These are phyloP conservation scores for Macrotus californicus DNA, from an alignment of 2,113 vertebrate species.

Conservation along the genomic window DNA sequence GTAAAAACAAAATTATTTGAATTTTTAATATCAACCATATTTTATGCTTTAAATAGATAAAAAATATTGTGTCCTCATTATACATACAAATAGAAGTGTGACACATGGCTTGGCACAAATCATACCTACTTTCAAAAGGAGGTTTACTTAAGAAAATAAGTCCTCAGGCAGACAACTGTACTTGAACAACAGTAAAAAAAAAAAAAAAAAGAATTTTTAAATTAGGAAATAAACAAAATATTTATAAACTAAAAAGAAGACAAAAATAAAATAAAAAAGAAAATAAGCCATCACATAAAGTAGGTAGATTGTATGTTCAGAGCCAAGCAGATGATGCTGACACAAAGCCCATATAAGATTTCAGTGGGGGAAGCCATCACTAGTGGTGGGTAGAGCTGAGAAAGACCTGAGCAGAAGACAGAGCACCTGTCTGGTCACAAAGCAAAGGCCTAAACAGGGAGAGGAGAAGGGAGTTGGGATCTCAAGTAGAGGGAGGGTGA, in stretches of 20 bases:
- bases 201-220: too few relatives aligned
- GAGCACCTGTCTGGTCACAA: neutral
- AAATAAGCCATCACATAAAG: neutral
- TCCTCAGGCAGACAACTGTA: neutral
- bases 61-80: neutral
- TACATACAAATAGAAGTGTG: neutral
- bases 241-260: too few relatives aligned
- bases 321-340: neutral
- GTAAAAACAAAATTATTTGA: neutral
- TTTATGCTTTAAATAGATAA: neutral
- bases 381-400: accelerated
- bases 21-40: neutral
- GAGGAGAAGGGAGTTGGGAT: neutral
- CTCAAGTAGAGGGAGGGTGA: neutral
- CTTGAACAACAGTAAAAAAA: too few relatives aligned
- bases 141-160: neutral
- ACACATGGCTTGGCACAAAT: neutral
- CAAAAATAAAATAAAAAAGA: neutral
- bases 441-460: neutral
- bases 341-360: neutral
- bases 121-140: neutral
- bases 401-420: neutral
- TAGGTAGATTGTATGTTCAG: neutral
- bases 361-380: neutral
- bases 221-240: too few relatives aligned